Conservation (phyloP, 2,797 vertebrate genomes). For the Semaprochilodus insignis region DNA sequence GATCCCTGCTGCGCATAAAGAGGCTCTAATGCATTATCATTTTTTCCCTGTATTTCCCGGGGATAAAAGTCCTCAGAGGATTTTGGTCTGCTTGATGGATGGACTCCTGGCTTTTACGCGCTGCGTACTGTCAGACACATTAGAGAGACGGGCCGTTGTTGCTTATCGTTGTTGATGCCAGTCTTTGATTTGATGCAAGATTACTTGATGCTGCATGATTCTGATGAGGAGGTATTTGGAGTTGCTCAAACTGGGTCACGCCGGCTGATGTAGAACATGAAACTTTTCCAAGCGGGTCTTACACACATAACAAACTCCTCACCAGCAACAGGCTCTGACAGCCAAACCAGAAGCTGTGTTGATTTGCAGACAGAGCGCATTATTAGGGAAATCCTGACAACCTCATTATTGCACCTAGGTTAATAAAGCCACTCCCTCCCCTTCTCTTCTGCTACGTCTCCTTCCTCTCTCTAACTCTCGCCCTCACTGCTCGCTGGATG, state of each 20-base stretch:
- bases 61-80: slow-evolving; percentile 8
- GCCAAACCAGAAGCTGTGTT: slow-evolving; percentile 33
- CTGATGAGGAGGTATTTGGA: slow-evolving; percentile 42
- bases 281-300: slow-evolving; percentile 43
- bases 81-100: slow-evolving; percentile 2
- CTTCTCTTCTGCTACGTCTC: background rate
- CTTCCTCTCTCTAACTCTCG: background rate
- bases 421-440: slow-evolving; percentile 17
- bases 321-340: slow-evolving; percentile 32
- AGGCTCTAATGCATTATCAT: slow-evolving; percentile 41
- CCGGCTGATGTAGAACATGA: slow-evolving; percentile 47
- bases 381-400: slow-evolving; percentile 44
- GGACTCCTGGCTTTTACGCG: background rate
- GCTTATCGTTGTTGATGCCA: slow-evolving; percentile 3
- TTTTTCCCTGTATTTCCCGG: slow-evolving; percentile 25
- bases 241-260: slow-evolving; percentile 31
- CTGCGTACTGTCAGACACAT: background rate
- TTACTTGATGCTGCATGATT: slow-evolving; percentile 20
- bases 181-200: slow-evolving; percentile 32
- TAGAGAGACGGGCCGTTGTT: background rate
- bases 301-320: slow-evolving; percentile 47
- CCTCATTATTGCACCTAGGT: slow-evolving; percentile 34
- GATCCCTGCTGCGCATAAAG: slow-evolving; percentile 37
- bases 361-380: slow-evolving; percentile 47
- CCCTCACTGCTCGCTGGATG: too few relatives aligned